These are phyloP conservation scores for Torymus aiolomorphi DNA, from an alignment of 2,888 invertebrate species.

Conservation along the genomic window DNA sequence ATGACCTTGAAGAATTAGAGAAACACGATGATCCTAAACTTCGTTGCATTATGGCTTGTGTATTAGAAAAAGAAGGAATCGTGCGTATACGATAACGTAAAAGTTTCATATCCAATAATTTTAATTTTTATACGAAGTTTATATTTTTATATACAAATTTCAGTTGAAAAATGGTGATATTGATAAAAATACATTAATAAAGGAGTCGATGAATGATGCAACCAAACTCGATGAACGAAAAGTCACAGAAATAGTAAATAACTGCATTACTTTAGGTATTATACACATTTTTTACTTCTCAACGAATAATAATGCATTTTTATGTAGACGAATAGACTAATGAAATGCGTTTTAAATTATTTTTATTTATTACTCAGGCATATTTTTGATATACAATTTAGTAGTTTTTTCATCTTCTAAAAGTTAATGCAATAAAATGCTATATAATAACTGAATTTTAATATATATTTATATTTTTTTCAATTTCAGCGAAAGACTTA, in stretches of 20 bases:
- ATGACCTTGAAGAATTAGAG: not conserved
- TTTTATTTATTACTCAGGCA: too few species aligned
- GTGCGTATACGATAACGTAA: not conserved
- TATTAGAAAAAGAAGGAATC: slow-evolving; percentile 7
- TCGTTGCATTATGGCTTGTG: slow-evolving; percentile 9
- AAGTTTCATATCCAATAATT: not conserved
- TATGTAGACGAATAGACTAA: too few species aligned
- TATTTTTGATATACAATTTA: too few species aligned
- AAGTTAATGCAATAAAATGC: too few species aligned
- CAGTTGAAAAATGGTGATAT: not conserved
- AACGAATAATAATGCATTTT: too few species aligned
- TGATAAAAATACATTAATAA: not conserved
- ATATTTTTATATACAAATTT: not conserved
- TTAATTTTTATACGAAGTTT: not conserved
- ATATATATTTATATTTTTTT: too few species aligned
- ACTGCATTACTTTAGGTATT: not conserved
- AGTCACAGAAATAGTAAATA: not conserved
- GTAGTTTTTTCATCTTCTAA: too few species aligned
- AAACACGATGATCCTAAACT: not conserved
- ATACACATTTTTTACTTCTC: not conserved
- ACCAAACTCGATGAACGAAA: not conserved
- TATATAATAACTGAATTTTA: too few species aligned
- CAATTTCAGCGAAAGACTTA: too few species aligned
- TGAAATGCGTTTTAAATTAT: too few species aligned
- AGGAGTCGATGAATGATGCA: not conserved